Conservation (phyloP, 1,140 invertebrate genomes). For the Capitella teleta region DNA sequence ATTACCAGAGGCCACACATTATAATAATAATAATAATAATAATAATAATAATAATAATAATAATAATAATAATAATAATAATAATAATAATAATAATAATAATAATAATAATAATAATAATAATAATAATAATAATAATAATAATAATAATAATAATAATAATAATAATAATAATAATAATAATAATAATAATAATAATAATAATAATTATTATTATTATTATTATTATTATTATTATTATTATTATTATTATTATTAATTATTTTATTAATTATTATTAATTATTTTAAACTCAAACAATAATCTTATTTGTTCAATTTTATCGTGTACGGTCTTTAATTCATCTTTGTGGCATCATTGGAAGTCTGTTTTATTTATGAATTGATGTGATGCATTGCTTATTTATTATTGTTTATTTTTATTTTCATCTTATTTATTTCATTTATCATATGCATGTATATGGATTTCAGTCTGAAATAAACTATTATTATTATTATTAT, state of each 20-base stretch:
- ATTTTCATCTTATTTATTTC: background rate
- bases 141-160: background rate
- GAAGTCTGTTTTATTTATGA: background rate
- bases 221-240: conserved; percentile 1
- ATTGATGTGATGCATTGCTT: background rate
- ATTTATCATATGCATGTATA: background rate
- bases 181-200: background rate
- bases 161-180: background rate
- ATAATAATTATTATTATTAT: background rate
- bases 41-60: background rate
- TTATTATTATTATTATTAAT: background rate
- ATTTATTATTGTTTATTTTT: background rate
- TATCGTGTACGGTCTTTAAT: background rate
- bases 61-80: background rate
- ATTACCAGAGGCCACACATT: too few relatives aligned
- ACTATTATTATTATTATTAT: conserved; percentile 1
- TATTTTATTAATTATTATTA: background rate
- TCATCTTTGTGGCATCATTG: background rate
- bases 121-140: background rate
- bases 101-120: background rate
- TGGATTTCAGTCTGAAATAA: background rate
- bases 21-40: background rate
- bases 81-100: background rate
- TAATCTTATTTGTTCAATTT: background rate
- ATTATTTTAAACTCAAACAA: background rate